Conservation (phyloP, 2,888 invertebrate genomes). For the Andrena hattorfiana region DNA sequence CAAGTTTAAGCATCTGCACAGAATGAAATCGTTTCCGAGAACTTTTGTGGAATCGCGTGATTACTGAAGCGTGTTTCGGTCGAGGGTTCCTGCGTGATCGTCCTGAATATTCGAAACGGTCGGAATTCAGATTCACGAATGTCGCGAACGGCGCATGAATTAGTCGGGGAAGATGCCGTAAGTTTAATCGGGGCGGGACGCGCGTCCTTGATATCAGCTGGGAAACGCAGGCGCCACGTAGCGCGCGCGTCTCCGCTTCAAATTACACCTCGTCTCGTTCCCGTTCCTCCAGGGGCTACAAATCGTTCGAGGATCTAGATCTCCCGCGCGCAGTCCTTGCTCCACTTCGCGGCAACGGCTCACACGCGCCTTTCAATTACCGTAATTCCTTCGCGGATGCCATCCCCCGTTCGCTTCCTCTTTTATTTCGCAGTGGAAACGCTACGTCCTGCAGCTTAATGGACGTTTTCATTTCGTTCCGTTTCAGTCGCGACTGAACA, state of each 20-base stretch:
- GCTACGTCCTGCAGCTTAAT: slow-evolving; percentile 21
- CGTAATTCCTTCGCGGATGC: slow-evolving; percentile 24
- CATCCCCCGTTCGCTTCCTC: slow-evolving; percentile 11
- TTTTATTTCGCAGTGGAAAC: slow-evolving; percentile 22
- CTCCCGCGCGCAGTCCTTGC: slow-evolving; percentile 37
- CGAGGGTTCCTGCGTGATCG: not conserved
- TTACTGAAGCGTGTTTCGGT: not conserved
- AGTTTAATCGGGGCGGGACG: slow-evolving; percentile 48
- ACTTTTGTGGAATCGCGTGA: not conserved
- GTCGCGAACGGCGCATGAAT: slow-evolving; percentile 36
- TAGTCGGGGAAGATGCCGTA: slow-evolving; percentile 19
- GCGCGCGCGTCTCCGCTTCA: slow-evolving; percentile 31
- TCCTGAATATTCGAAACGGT: slow-evolving; percentile 37
- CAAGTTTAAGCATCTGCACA: not conserved
- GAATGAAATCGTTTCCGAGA: not conserved
- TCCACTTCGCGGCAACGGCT: slow-evolving; percentile 14
- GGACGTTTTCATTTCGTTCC: too few relatives aligned
- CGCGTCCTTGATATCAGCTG: slow-evolving; percentile 45
- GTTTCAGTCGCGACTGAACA: too few relatives aligned
- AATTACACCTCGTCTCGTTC: slow-evolving; percentile 43
- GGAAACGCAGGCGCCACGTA: slow-evolving; percentile 32
- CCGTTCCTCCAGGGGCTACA: slow-evolving; percentile 48
- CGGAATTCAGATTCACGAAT: slow-evolving; percentile 40
- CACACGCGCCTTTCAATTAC: slow-evolving; percentile 49
- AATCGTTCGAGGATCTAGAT: slow-evolving; percentile 54